Evolutionary conservation across 2,888 invertebrate species (phyloP).

Genomic region (Diarsia rubi): DNA sequence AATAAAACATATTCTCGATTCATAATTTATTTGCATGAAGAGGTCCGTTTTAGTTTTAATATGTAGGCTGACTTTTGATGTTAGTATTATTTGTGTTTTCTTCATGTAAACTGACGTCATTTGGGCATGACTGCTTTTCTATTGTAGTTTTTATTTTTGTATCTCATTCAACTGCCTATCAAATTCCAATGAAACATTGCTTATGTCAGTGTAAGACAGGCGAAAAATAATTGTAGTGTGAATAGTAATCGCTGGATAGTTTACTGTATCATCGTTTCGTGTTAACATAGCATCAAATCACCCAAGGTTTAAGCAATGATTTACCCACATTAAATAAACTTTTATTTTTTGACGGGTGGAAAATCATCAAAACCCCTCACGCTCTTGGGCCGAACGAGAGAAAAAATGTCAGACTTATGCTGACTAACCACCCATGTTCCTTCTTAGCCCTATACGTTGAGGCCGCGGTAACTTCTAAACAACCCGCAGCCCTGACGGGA

Average conservation of each 20-base stretch:
- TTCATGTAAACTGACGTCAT: conserved; percentile 14
- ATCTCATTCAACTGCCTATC: conserved; percentile 17
- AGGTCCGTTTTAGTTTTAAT: conserved; percentile 61
- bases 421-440: too few relatives aligned
- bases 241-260: background rate
- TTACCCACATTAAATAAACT: too few relatives aligned
- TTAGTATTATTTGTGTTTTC: conserved; percentile 6
- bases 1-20: conserved; percentile 60
- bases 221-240: background rate
- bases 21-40: conserved; percentile 67
- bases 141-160: background rate
- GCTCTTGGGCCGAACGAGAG: too few relatives aligned
- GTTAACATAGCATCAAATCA: background rate
- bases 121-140: conserved; percentile 31
- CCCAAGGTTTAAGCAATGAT: background rate
- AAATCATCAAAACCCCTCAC: too few relatives aligned
- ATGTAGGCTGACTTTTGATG: conserved; percentile 25
- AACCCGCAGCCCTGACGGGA: too few relatives aligned
- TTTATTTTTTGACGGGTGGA: too few relatives aligned
- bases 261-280: background rate
- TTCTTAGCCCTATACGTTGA: too few relatives aligned
- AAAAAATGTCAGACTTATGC: too few relatives aligned
- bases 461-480: too few relatives aligned
- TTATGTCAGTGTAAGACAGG: background rate
- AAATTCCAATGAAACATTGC: background rate